Evolutionary conservation across 1,140 invertebrate genomes (phyloP).

Genomic region (Drosophila ficusphila): DNA sequence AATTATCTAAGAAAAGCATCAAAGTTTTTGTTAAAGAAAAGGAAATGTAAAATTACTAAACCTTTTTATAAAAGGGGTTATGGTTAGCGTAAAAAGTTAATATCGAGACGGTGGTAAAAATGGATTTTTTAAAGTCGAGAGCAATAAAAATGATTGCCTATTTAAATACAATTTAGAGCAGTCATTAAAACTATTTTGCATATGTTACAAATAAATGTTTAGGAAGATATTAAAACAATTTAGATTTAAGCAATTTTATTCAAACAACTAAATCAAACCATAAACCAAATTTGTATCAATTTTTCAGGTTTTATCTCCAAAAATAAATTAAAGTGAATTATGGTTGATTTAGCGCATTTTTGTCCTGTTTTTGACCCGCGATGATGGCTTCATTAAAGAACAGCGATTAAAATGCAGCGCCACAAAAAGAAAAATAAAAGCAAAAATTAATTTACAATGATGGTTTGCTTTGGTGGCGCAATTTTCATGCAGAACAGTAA

Average conservation of each 20-base stretch:
- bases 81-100: too few relatives aligned
- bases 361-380: neutral
- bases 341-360: constrained; percentile 25
- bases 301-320: constrained; percentile 10
- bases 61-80: too few relatives aligned
- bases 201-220: neutral
- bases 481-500: constrained; percentile 31
- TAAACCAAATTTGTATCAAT: constrained; percentile 15
- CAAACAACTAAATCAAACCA: neutral
- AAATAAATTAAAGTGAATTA: constrained; percentile 43
- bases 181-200: neutral
- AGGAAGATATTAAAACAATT: neutral
- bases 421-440: neutral
- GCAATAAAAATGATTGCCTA: too few relatives aligned
- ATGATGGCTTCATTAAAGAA: constrained; percentile 32
- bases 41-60: too few relatives aligned
- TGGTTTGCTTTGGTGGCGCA: constrained; percentile 13
- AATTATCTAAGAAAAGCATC: too few relatives aligned
- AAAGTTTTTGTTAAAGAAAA: too few relatives aligned
- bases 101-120: too few relatives aligned
- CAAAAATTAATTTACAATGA: constrained; percentile 31
- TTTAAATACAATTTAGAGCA: neutral
- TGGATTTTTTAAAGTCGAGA: too few relatives aligned
- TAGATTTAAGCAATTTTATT: neutral
- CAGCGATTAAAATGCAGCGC: constrained; percentile 9